phyloP scores from a whole-genome alignment of 37 sponge, comb jelly and placozoan genomes.

The Hexactinellida sp. region DNA sequence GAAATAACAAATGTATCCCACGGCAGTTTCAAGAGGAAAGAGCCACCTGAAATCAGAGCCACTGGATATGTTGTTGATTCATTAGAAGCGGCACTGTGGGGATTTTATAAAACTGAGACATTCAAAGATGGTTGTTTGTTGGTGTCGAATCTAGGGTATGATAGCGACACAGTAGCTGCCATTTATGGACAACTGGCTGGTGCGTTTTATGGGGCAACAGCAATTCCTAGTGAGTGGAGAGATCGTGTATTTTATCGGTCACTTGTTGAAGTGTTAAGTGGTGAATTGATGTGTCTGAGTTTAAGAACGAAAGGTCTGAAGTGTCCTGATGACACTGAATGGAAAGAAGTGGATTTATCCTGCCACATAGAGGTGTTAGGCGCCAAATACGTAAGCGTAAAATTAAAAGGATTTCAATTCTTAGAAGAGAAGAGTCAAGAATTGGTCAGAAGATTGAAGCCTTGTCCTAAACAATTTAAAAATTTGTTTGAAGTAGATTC shows the following conservation, averaged over 20 bases:
- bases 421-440: conserved; percentile 43
- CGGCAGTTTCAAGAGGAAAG: conserved; percentile 49
- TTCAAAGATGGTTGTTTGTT: conserved; percentile 75
- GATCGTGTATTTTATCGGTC: conserved; percentile 29
- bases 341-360: background rate
- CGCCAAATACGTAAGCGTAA: conserved; percentile 23
- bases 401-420: conserved; percentile 35
- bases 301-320: background rate
- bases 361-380: conserved; percentile 23
- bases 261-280: conserved; percentile 49
- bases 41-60: conserved; percentile 63
- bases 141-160: conserved; percentile 65
- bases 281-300: conserved; percentile 29
- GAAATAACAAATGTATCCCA: conserved; percentile 41
- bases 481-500: conserved; percentile 22
- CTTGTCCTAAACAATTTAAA: conserved; percentile 55
- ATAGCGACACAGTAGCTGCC: conserved; percentile 76
- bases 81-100: conserved; percentile 81
- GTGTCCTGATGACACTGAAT: conserved; percentile 10
- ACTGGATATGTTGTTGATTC: conserved; percentile 52
- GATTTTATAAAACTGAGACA: conserved; percentile 44
- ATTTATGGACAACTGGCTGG: conserved; percentile 84
- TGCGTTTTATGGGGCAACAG: conserved; percentile 57
- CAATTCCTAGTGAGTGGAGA: conserved; percentile 62
- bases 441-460: conserved; percentile 33